Base-by-base conservation (phyloP, 2,888 invertebrate species). In the Apotomis turbidana region DNA sequence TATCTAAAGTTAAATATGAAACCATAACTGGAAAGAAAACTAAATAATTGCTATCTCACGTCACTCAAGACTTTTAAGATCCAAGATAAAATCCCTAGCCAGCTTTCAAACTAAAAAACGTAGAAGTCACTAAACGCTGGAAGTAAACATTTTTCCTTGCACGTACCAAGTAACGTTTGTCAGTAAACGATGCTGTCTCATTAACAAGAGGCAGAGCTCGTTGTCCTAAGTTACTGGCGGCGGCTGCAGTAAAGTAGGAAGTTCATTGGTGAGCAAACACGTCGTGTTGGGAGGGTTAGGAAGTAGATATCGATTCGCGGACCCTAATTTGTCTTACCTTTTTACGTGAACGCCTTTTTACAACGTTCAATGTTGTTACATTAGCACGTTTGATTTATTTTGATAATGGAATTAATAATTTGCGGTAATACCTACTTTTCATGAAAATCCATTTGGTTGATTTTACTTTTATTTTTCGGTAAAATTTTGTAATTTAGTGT, bases 151-250 rank as follows among this genome's bases (percentile, higher is more conserved):
- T 74, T 81, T 81, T 83, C 78, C 74, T 79, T 80, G 83, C 79
- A 74, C 80, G 86, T 83, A 80, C 80, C 86, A 76, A 74, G 81
- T 79, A 80, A 85, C 82, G 83, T 86, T 86, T 87, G 86, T 85
- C 89, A 88, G 82, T 85, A 87, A 90, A 85, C 88, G 85, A 83
- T 83, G 84, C 83, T 86, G 90, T 90, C 90, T 89, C 90, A 90
- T 92, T 91, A 91, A 84, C 81, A 74, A 85, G 88, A 89, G 88
- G 82, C 86, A 85, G 82, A 79, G 88, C 85, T 83, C 88, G 88
- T 90, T 89, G 87, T 78, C 84, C 87, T 89, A 90, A 92, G 87
- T 90, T 91, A 92, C 86, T 84, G 87, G 78, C 85, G 85, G 81
- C 82, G 78, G 82, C 75, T 79, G 86, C 82, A 85, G 84, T 93